These are phyloP conservation scores for Oenanthe oenanthe DNA, from an alignment of 2,113 vertebrate genomes.

Conservation along the genomic window DNA sequence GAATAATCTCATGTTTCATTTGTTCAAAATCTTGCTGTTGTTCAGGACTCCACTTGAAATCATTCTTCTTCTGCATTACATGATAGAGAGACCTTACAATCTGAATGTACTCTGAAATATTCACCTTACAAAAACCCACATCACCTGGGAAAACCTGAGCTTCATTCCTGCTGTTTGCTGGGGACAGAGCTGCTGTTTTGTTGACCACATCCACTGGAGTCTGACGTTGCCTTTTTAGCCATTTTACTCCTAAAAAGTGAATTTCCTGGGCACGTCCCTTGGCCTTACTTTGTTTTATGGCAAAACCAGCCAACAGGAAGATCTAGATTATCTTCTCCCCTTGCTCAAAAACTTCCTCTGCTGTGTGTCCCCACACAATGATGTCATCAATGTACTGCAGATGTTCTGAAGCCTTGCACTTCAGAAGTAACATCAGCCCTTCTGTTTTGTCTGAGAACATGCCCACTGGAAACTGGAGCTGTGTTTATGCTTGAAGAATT, in stretches of 20 bases:
- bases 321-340: not conserved
- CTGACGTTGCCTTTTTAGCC: not conserved
- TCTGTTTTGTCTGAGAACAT: not conserved
- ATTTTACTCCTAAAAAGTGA: not conserved
- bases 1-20: not conserved
- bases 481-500: not conserved
- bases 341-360: not conserved
- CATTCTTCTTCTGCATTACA: not conserved
- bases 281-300: not conserved
- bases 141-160: not conserved
- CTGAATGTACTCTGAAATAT: not conserved
- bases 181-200: not conserved
- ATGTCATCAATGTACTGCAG: not conserved
- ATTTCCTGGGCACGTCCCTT: not conserved
- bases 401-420: not conserved
- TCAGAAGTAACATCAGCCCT: not conserved
- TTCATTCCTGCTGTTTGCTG: not conserved
- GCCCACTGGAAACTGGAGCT: not conserved
- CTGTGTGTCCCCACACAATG: rapidly evolving
- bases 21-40: not conserved
- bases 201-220: not conserved
- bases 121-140: not conserved
- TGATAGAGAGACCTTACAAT: not conserved
- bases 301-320: not conserved
- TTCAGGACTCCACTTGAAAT: not conserved